phyloP scores from a whole-genome alignment of 1,140 invertebrate genomes.

The Cotesia chilonis region DNA sequence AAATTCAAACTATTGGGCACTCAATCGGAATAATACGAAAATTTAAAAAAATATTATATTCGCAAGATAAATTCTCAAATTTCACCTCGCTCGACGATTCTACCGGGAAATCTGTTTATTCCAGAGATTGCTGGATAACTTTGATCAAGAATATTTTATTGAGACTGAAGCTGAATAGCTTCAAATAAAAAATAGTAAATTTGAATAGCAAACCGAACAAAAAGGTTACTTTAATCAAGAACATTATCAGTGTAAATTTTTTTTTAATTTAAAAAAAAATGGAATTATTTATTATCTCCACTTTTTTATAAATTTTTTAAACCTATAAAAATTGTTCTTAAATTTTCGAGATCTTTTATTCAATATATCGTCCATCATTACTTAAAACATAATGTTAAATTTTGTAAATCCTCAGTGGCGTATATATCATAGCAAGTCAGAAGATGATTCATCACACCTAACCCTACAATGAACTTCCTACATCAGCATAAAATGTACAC shows the following conservation, averaged over 20 bases:
- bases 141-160: too few species aligned
- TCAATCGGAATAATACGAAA: conserved; percentile 33
- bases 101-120: neutral
- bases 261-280: neutral
- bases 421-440: conserved; percentile 12
- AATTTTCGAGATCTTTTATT: neutral
- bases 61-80: neutral
- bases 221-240: too few species aligned
- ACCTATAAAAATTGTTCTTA: neutral
- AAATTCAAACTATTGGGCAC: neutral
- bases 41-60: conserved; percentile 5
- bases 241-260: too few species aligned
- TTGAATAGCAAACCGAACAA: too few species aligned
- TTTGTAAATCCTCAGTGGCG: conserved; percentile 13
- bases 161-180: too few species aligned
- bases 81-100: neutral
- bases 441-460: conserved; percentile 23
- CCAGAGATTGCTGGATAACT: too few species aligned
- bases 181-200: too few species aligned
- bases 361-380: neutral
- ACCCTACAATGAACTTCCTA: conserved; percentile 1
- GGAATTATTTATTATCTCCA: neutral
- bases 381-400: conserved; percentile 10
- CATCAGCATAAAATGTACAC: neutral
- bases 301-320: neutral